Conservation (phyloP, 2,113 vertebrate species). For the Cinclus cinclus region DNA sequence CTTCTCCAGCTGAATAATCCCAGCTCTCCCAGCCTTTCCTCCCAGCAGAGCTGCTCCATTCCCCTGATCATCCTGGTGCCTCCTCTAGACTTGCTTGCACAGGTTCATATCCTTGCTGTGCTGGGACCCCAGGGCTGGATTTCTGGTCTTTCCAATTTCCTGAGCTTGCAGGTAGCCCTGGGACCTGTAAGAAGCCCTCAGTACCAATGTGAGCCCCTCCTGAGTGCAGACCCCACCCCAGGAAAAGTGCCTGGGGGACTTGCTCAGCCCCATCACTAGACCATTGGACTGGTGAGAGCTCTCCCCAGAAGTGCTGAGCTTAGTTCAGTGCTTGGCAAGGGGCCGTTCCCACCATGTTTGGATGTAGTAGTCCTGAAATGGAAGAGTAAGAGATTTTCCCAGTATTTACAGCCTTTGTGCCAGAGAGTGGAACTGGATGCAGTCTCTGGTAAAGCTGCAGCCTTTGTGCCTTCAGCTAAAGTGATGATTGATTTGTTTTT, state of each 20-base stretch:
- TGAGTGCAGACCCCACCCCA: background rate
- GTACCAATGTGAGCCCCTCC: background rate
- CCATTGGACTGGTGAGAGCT: background rate
- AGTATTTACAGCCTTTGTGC: background rate
- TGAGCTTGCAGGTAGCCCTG: background rate
- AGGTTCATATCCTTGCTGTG: background rate
- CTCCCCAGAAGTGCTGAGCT: background rate
- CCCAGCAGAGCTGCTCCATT: background rate
- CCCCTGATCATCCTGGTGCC: background rate
- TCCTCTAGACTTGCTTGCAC: background rate
- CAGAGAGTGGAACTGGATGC: background rate
- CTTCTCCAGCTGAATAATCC: background rate
- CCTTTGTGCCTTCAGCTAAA: background rate
- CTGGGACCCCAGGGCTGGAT: background rate
- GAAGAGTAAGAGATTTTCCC: background rate
- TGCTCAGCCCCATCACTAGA: background rate
- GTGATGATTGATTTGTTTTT: background rate
- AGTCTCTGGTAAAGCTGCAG: background rate
- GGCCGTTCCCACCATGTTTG: background rate
- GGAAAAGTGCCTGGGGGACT: background rate
- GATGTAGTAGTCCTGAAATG: background rate
- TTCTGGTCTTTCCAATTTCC: background rate
- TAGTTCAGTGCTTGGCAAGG: background rate
- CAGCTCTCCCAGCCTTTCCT: background rate
- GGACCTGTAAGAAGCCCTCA: background rate